Evolutionary conservation across 2,888 invertebrate genomes (phyloP).

Genomic region (Gortyna flavago): DNA sequence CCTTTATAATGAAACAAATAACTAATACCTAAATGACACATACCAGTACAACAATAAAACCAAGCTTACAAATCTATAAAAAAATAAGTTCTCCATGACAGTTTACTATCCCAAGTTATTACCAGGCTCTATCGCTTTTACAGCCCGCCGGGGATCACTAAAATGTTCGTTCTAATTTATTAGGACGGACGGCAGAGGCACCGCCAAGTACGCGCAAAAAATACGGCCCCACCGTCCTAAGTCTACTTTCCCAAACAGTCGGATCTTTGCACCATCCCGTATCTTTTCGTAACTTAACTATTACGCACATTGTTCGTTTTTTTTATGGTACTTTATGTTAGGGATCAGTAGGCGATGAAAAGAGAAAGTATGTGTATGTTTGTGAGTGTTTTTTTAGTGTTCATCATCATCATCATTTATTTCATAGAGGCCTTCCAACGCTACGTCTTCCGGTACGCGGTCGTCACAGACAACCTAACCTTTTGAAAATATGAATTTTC

Average conservation of each 20-base stretch:
- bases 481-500: not conserved
- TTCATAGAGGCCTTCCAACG: not conserved
- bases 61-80: conserved; percentile 46
- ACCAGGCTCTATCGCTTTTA: conserved; percentile 40
- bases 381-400: not conserved
- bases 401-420: too few relatives aligned
- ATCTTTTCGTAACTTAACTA: conserved; percentile 41
- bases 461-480: not conserved
- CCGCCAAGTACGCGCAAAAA: conserved; percentile 37
- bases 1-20: conserved; percentile 1
- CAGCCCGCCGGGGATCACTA: conserved; percentile 44
- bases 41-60: conserved; percentile 24
- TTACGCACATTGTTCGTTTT: conserved; percentile 30
- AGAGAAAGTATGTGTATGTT: not conserved
- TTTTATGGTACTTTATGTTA: conserved; percentile 34
- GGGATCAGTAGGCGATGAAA: conserved; percentile 33
- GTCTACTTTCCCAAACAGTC: conserved; percentile 22
- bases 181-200: conserved; percentile 21
- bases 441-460: not conserved
- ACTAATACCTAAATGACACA: conserved; percentile 11
- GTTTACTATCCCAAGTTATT: conserved; percentile 47
- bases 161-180: conserved; percentile 55
- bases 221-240: conserved; percentile 22
- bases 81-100: conserved; percentile 47
- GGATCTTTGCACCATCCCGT: conserved; percentile 28